Conservation (phyloP, 2,888 invertebrate genomes). For the Mylabris sibirica region DNA sequence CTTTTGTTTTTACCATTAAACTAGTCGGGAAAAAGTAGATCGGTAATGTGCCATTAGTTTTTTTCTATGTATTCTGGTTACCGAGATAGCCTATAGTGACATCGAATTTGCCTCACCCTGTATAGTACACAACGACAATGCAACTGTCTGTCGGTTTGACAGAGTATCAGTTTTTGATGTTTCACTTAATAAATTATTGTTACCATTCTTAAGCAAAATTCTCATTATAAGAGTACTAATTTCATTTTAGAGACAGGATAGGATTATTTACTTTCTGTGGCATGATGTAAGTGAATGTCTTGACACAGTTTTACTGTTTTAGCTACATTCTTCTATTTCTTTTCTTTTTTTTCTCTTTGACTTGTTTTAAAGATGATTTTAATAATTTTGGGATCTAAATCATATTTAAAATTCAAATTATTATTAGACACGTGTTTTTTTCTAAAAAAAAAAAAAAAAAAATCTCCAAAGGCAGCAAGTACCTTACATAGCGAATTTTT, state of each 20-base stretch:
- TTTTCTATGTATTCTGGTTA: too few relatives aligned
- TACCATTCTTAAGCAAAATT: not conserved
- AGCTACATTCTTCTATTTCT: not conserved
- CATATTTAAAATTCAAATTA: not conserved
- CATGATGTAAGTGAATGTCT: not conserved
- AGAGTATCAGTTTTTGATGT: not conserved
- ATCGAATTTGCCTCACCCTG: too few relatives aligned
- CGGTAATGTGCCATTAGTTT: too few relatives aligned
- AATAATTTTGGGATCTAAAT: not conserved
- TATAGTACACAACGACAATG: not conserved
- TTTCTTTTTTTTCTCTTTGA: not conserved
- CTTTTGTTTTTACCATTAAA: too few relatives aligned
- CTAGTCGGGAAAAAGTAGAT: too few relatives aligned
- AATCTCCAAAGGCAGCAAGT: too few relatives aligned
- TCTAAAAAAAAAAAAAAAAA: too few relatives aligned
- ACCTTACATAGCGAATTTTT: too few relatives aligned
- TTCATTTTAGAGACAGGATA: not conserved
- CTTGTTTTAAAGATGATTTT: not conserved
- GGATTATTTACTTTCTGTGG: constrained; percentile 1
- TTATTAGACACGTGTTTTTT: too few relatives aligned
- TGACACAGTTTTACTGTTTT: not conserved
- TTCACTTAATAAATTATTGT: not conserved
- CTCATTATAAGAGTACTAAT: not conserved
- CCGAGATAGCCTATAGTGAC: too few relatives aligned
- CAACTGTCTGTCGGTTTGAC: not conserved